These are phyloP conservation scores for Selenia dentaria DNA, from an alignment of 2,888 invertebrate species.

Conservation along the genomic window DNA sequence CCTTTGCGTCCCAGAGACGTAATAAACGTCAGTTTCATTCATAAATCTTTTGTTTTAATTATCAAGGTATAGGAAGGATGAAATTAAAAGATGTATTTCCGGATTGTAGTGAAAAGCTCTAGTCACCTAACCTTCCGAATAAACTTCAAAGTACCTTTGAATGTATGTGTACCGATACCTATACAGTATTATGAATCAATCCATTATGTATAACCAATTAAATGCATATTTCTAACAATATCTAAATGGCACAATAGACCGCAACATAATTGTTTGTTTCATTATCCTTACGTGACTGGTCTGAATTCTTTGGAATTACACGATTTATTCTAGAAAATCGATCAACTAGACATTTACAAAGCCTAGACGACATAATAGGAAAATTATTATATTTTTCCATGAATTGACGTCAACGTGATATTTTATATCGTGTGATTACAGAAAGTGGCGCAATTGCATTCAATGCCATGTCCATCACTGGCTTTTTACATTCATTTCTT, in stretches of 20 bases:
- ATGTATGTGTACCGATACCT: too few relatives aligned
- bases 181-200: too few relatives aligned
- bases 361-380: slow-evolving; percentile 21
- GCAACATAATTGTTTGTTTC: slow-evolving; percentile 49
- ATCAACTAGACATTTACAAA: slow-evolving; percentile 37
- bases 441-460: slow-evolving; percentile 27
- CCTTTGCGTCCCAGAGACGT: too few relatives aligned
- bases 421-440: slow-evolving; percentile 28
- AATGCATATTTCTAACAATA: neutral
- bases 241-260: slow-evolving; percentile 45
- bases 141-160: too few relatives aligned
- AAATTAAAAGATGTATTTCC: too few relatives aligned
- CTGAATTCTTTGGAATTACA: slow-evolving; percentile 54
- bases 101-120: too few relatives aligned
- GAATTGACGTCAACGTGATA: slow-evolving; percentile 6
- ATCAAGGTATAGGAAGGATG: too few relatives aligned
- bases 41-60: too few relatives aligned
- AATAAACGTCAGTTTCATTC: too few relatives aligned
- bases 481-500: slow-evolving; percentile 8
- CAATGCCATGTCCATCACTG: slow-evolving; percentile 21
- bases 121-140: too few relatives aligned
- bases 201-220: too few relatives aligned
- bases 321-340: slow-evolving; percentile 60
- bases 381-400: slow-evolving; percentile 33
- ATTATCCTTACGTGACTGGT: slow-evolving; percentile 46